Conservation (phyloP, 2,797 vertebrate genomes). For the Neopelma chrysocephalum region DNA sequence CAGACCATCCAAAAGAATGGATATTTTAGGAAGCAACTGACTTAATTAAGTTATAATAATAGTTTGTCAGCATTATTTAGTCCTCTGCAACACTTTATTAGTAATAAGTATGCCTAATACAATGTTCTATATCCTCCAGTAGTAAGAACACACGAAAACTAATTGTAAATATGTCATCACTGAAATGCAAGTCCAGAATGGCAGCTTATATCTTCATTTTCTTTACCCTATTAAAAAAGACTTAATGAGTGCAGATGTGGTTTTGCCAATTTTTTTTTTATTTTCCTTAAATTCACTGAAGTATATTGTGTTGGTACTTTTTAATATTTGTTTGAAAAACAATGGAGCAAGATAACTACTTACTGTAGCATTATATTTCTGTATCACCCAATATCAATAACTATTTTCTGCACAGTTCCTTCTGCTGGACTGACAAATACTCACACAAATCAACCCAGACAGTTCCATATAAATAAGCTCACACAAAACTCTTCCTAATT, state of each 20-base stretch:
- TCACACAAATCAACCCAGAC: background rate
- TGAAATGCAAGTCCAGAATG: background rate
- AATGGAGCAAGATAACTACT: background rate
- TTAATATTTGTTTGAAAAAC: background rate
- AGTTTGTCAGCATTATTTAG: background rate
- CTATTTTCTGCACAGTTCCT: background rate
- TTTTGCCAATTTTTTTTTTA: background rate
- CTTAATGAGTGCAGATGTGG: background rate
- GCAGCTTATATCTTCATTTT: background rate
- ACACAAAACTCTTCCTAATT: slow-evolving; percentile 2
- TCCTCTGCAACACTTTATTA: background rate
- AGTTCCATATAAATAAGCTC: background rate
- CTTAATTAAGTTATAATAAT: background rate
- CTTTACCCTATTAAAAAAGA: background rate
- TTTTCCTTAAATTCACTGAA: background rate
- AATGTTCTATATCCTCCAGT: background rate
- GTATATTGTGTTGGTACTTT: background rate
- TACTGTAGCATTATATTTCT: background rate
- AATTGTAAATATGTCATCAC: background rate
- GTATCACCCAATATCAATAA: background rate
- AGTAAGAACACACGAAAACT: background rate
- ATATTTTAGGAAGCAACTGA: background rate
- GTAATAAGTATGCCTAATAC: background rate
- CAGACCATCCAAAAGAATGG: background rate
- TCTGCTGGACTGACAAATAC: background rate